Evolutionary conservation across 2,113 vertebrate genomes (phyloP), one percentile per base, ranked within the genome.

Genomic region (Ondatra zibethicus): DNA sequence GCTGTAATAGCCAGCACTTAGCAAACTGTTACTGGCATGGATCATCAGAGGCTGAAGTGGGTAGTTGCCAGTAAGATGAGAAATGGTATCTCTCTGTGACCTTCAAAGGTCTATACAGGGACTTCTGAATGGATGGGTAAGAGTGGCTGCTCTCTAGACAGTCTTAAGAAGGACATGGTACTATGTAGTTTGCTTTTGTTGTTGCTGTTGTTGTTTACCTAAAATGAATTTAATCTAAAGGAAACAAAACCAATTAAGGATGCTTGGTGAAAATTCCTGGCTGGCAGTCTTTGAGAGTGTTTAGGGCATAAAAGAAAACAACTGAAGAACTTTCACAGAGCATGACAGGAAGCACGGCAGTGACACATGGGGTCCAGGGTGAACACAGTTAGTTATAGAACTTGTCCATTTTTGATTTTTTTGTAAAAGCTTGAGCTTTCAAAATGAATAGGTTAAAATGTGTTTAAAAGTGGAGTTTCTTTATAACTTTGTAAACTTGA

Each of bases 131-230:
- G 36, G 1, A 1, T 23, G 4, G 39, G 50, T 29, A 4, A 17
- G 39, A 25, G 39, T 3, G 5, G 2, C 14, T 7, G 7, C 10
- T 1, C 2, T 76, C 52, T 52, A 4, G 0, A 0, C 19, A 23
- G 52, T 23, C 66, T 91, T n/a, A n/a, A 42, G 36, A 29, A 27
- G 76, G 65, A 23, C 16, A 21, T 23, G 1, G 39, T 12, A 0
- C 61, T 77, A 3, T 29, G 4, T 66, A 65, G 91, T 45, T 86
- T 86, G 14, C 12, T 70, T 87, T 36, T 87, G 29, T 36, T 50
- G 29, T 36, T 68, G 13, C 52, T 50, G 29, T 78, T 68, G 47
- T 84, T 75, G 72, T 42, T 76, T 89, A 82, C 45, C 84, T 58
- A 47, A 92, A 93, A 42, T 39, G n/a, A 76, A 33, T 92, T 93